Conservation (phyloP, 2,888 invertebrate genomes). For the Caenorhabditis auriculariae region DNA sequence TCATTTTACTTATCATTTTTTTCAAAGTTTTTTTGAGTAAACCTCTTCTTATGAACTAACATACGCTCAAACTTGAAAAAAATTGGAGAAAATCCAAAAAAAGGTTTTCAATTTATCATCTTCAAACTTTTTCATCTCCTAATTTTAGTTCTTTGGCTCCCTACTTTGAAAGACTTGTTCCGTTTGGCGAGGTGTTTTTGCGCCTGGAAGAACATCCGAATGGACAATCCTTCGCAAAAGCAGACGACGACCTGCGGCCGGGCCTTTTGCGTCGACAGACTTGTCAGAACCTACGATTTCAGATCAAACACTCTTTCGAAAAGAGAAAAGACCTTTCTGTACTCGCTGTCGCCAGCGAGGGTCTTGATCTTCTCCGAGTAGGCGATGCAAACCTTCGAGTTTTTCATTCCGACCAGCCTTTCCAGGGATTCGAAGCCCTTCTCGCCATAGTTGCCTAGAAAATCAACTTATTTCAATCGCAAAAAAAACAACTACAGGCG, state of each 20-base stretch:
- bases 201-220: constrained; percentile 64
- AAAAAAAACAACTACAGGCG: no score
- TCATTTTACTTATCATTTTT: no score
- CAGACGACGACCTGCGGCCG: constrained; percentile 68
- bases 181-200: constrained; percentile 44
- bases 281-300: constrained; percentile 34
- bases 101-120: no score
- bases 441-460: constrained; percentile 77
- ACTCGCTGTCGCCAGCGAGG: constrained; percentile 53
- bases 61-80: no score
- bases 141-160: no score
- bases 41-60: no score
- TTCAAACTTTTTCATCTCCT: no score
- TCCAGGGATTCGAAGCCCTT: constrained; percentile 77
- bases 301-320: background rate
- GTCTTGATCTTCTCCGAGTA: constrained; percentile 71
- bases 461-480: no score
- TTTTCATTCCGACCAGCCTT: constrained; percentile 64
- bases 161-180: constrained; percentile 10
- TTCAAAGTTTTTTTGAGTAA: no score
- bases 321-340: constrained; percentile 22
- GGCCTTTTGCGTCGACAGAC: constrained; percentile 42
- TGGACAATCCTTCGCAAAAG: constrained; percentile 78
- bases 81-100: no score
- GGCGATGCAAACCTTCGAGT: constrained; percentile 73